A percentile compares a stretch with the other conserved stretches of the same genome.
Evolutionary conservation across 2,888 invertebrate species (phyloP).

Genomic region (Unio delphinus): DNA sequence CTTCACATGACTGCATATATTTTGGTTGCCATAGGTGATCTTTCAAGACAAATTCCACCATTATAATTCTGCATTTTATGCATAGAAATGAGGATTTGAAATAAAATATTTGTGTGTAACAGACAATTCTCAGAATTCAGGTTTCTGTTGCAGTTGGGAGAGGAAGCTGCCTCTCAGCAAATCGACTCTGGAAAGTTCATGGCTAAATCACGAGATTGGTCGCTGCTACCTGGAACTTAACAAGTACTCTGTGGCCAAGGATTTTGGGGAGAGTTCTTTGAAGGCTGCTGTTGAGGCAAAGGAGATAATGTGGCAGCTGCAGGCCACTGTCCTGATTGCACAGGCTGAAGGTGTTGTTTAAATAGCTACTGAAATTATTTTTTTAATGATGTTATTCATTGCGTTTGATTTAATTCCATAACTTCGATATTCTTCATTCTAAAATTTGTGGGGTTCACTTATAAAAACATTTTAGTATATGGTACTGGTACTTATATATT

Average conservation of each 20-base stretch:
- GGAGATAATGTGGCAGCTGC: slow-evolving; percentile 68
- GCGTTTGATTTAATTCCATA: background rate
- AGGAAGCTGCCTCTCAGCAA: slow-evolving; percentile 69
- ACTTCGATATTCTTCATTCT: background rate
- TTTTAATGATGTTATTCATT: background rate
- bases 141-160: slow-evolving; percentile 61
- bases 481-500: too few relatives aligned
- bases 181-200: slow-evolving; percentile 70
- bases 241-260: slow-evolving; percentile 50
- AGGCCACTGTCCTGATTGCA: slow-evolving; percentile 68
- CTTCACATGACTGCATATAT: too few relatives aligned
- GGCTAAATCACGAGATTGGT: slow-evolving; percentile 73
- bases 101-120: too few relatives aligned
- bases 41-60: too few relatives aligned
- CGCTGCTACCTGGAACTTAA: slow-evolving; percentile 71
- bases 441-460: too few relatives aligned
- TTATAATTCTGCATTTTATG: too few relatives aligned
- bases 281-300: slow-evolving; percentile 60
- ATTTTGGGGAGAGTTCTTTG: slow-evolving; percentile 64
- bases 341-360: slow-evolving; percentile 60
- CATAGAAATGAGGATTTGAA: too few relatives aligned
- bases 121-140: too few relatives aligned
- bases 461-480: too few relatives aligned
- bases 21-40: too few relatives aligned
- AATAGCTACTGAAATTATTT: background rate